Evolutionary conservation across 2,113 vertebrate species (phyloP), one percentile per base, ranked within the genome.

Genomic region (Struthidea cinerea): DNA sequence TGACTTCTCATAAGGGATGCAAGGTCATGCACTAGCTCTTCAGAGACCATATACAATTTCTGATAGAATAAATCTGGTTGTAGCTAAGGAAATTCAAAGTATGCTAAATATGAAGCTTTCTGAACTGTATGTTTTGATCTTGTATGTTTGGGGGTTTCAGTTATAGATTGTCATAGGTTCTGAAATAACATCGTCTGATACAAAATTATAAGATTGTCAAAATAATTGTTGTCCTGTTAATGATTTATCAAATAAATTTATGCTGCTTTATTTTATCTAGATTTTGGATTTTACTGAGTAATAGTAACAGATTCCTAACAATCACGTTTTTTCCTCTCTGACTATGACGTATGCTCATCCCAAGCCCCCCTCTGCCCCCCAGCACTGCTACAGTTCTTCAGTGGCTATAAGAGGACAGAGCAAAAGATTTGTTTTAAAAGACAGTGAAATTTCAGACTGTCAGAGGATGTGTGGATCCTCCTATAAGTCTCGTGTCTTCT

Each of bases 1-100:
- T 94, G 95, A 85, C 96, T 95, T 95, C 89, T 96, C 95, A 76
- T 94, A 97, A 94, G 78, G 70, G 84, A 95, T 93, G 94, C 94
- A 88, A 92, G 95, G 92, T 96, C 95, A 96, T 94, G 94, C 91
- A 89, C 89, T 92, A 71, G 74, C 83, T 96, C 91, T 96, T 94
- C 77, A 83, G 96, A 96, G 95, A 96, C 77, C 95, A 75, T 95
- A 96, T 92, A 97, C 79, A 90, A 92, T 94, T 96, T 93, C 91
- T 95, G 91, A 95, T 81, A 75, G 82, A 88, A 94, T 93, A 96
- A 96, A 96, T 91, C 91, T 97, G 95, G 64, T 90, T 94, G 64
- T 88, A 86, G 94, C 86, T 91, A 77, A 93, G 94, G 89, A 96
- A 93, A 96, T 91, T 87, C 69, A 56, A 87, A 94, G 68, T 94